Evolutionary conservation across 2,888 invertebrate species (phyloP).

Genomic region (Cataglyphis altisquamis): DNA sequence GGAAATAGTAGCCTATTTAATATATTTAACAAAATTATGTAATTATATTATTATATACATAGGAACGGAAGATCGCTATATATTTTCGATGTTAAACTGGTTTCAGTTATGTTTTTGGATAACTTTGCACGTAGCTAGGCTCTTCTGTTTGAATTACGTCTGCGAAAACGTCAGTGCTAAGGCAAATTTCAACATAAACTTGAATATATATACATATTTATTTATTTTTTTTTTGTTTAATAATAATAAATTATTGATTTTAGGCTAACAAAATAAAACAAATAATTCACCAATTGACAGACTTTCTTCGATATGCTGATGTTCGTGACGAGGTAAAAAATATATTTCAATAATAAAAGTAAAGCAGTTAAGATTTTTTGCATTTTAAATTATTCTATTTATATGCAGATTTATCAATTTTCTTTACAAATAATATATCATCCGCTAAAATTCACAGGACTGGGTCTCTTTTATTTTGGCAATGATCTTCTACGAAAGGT

Average conservation of each 20-base stretch:
- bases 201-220: neutral
- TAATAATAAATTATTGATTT: neutral
- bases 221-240: neutral
- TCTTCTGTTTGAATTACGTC: neutral
- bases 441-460: conserved; percentile 29
- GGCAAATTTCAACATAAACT: neutral
- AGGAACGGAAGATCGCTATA: neutral
- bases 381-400: neutral
- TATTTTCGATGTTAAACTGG: neutral
- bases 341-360: neutral
- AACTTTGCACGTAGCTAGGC: neutral
- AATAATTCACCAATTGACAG: conserved; percentile 8
- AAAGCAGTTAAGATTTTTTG: neutral
- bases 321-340: conserved; percentile 1
- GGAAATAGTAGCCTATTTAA: neutral
- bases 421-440: conserved; percentile 1
- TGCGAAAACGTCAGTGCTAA: conserved; percentile 13
- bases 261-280: neutral
- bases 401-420: conserved; percentile 29
- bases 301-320: neutral
- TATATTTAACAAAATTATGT: neutral
- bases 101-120: neutral
- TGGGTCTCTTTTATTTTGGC: conserved; percentile 26
- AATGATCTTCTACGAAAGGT: neutral
- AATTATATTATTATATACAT: neutral